These are phyloP conservation scores for Platysternon megacephalum DNA, from an alignment of 2,113 vertebrate species.

Conservation along the genomic window DNA sequence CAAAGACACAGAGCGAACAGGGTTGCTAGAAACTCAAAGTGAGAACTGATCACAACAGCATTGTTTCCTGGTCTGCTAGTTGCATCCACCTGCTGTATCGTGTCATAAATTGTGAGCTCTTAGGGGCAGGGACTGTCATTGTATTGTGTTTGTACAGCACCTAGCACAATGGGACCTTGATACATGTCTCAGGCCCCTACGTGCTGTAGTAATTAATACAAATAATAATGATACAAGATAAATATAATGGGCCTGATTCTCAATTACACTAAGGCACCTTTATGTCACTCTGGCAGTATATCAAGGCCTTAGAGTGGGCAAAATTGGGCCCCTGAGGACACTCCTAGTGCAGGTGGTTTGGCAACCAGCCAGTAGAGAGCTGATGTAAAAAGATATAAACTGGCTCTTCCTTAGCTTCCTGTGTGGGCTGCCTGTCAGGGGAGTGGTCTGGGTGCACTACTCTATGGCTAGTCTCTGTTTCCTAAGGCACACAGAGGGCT, in stretches of 20 bases:
- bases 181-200: background rate
- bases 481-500: background rate
- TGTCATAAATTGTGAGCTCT: background rate
- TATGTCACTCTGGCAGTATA: background rate
- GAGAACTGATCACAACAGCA: background rate
- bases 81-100: constrained; percentile 30
- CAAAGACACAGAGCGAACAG: background rate
- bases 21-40: background rate
- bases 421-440: background rate
- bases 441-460: background rate
- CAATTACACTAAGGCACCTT: background rate
- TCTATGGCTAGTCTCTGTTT: background rate
- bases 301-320: background rate
- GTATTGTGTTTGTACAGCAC: background rate
- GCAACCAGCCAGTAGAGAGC: background rate
- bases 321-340: background rate
- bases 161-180: background rate
- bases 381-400: background rate
- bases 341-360: background rate
- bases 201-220: background rate
- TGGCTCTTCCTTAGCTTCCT: background rate
- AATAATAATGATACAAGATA: background rate
- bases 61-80: background rate
- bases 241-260: background rate
- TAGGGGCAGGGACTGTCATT: background rate